Base-by-base conservation (phyloP, 2,797 vertebrate genomes). In the Spinus olivaceus region DNA sequence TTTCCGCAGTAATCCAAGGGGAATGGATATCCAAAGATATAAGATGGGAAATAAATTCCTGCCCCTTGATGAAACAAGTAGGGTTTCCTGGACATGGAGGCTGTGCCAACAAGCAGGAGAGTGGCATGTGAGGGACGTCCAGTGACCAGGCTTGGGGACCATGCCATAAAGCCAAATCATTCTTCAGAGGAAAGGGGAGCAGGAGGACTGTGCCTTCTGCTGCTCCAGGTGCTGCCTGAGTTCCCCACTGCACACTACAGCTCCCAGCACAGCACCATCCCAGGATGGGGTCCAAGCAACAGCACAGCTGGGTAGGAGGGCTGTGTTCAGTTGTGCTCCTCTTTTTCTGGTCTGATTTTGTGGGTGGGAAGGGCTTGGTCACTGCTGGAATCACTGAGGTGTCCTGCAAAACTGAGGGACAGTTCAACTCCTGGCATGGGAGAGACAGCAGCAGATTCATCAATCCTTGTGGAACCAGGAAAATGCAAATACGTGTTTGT, bases 51-150 rank as follows among this genome's bases (percentile, higher is more conserved):
- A 65, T 35, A 76, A 72, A 56, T 72, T 9, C 1, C 49, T 3
- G 1, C 30, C 28, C 6, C 35, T 3, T 2, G 8, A 18, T 37
- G 28, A 85, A 39, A 47, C 13, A 23, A 60, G n/a, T 2, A 6
- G 49, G 9, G 4, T 54, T 15, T 70, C 47, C 39, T 7, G 7
- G 21, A 20, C 17, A 8, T 3, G 13, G 60, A 50, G 37, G 37
- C 49, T 84, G 35, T 6, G 8, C 14, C 37, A 4, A 6, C 0
- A 0, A 32, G 12, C 7, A 50, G 24, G 14, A 76, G n/a, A 24
- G 30, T 46, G 23, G 23, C 10, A 14, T 4, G 2, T 27, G 53
- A 61, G 21, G n/a, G 11, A 10, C 21, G 20, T 23, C 50, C 13
- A 10, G 23, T 12, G 32, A 25, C 5, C 6, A 23, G 60, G 33